Base-by-base conservation (phyloP, 2,888 invertebrate genomes). In the Hipparchia semele region DNA sequence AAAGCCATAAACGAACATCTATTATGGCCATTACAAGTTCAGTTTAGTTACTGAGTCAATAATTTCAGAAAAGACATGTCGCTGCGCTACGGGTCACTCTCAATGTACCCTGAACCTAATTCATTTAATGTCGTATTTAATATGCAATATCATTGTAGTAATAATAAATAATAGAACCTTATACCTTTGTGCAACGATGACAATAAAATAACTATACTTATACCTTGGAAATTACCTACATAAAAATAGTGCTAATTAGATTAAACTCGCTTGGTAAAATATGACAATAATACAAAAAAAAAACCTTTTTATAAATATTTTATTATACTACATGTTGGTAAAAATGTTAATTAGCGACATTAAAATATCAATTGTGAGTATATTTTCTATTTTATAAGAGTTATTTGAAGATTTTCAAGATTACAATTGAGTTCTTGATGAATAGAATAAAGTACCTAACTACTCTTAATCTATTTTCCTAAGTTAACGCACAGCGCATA, bases 371-470 rank as follows among this genome's bases (percentile, higher is more conserved):
- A 49, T 13, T 46, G 9, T 23, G 10, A 1, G 23, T 23, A 23
- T 23, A 23, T 49, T 23, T 51, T 64, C 9, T 64, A 23, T 64
- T 64, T 64, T 51, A 64, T 23, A 46, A 13, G 6, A 49, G 3
- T 64, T 64, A 23, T 51, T 49, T 64, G 4, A 64, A 23, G 9
- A 23, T 49, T 64, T 64, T 51, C n/a, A 64, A 12, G 45, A 61
- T 60, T 12, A 39, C 5, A 39, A 10, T 60, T 33, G 59, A 59
- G 9, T 59, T 45, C 39, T 12, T 60, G 53, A 4, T 69, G 59
- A 56, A 56, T 56, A 56, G 2, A 56, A 13, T 6, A 6, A 13
- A 8, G 8, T 23, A 13, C 2, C 3, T 39, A 23, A 23, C 23
- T 23, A 23, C 23, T 23, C 23, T 39, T 39, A 39, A 4, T 5